These are phyloP conservation scores for Ceratina australensis DNA, from an alignment of 1,140 invertebrate species.

Conservation along the genomic window DNA sequence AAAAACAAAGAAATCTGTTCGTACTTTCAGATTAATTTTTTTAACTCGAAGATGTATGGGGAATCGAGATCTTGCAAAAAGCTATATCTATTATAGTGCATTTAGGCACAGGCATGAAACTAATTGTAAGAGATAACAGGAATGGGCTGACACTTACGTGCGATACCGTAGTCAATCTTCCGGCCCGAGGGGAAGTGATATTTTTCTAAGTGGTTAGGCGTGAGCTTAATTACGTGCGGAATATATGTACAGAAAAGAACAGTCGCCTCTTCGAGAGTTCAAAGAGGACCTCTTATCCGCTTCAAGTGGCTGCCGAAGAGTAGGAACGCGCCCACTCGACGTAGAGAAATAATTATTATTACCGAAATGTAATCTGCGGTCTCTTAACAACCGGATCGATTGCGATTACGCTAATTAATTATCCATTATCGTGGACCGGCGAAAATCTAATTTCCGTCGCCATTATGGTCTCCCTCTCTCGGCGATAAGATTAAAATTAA, in stretches of 20 bases:
- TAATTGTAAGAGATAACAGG: not conserved
- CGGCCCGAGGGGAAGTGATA: not conserved
- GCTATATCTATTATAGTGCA: too few species aligned
- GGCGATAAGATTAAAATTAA: conserved; percentile 33
- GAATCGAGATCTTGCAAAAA: too few species aligned
- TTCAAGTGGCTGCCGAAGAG: conserved; percentile 36
- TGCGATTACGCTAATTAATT: conserved; percentile 34
- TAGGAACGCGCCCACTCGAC: conserved; percentile 21
- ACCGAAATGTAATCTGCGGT: conserved; percentile 28
- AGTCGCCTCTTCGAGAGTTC: conserved; percentile 17
- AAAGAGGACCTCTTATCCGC: conserved; percentile 3
- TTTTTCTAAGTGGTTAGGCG: not conserved
- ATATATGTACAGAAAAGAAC: conserved; percentile 9
- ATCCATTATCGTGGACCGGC: conserved; percentile 32
- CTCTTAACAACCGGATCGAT: conserved; percentile 9
- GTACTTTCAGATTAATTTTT: too few species aligned
- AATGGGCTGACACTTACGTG: not conserved
- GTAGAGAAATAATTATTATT: conserved; percentile 37
- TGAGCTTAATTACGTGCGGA: conserved; percentile 38
- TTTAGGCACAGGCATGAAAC: not conserved
- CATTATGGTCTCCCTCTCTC: conserved; percentile 13
- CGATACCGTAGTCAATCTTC: not conserved
- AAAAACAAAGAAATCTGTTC: too few species aligned
- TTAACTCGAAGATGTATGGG: too few species aligned
- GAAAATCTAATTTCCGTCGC: conserved; percentile 36